Evolutionary conservation across 2,888 invertebrate species (phyloP), one percentile per base, ranked within the genome.

Genomic region (Chalcis sispes): DNA sequence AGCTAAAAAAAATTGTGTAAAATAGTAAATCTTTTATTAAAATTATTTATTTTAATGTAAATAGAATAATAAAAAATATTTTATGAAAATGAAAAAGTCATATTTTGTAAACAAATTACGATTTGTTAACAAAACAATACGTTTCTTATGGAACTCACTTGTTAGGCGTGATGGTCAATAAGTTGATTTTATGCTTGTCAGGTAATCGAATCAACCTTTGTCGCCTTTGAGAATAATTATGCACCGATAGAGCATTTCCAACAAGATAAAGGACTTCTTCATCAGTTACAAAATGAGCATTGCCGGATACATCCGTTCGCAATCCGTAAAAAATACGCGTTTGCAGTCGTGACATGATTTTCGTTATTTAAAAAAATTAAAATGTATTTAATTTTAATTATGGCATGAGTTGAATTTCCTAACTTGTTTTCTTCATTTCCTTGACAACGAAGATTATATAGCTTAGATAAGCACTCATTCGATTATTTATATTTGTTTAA

Each of bases 221-320:
- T 79, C 92, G 93, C 84, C 93, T 93, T 81, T 92, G 91, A 7
- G 91, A 90, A 85, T 92, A 92, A 85, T 95, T 94, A 82, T 96
- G 95, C 76, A 95, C 90, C 0, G 93, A 92, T 62, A 96, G 89
- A 0, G 94, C 94, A 65, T 93, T 93, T 66, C 95, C 96, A 36
- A 94, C 94, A 0, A 95, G 95, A 88, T 96, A 96, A 62, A 95
- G 90, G 48, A 96, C 91, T 84, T 95, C 95, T 29, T 94, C 92
- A 84, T 94, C 95, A 23, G 92, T 90, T 71, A 94, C 89, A 83
- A 93, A 95, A 85, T 94, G 93, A 5, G 93, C 93, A 87, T 95
- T 95, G 72, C 93, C 93, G 81, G 91, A 90, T 76, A 92, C 90
- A 78, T 92, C 91, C 18, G 93, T 93, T 70, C 91, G 90, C 25